Conservation (phyloP, 1,140 invertebrate species). For the Drosophila mauritiana region DNA sequence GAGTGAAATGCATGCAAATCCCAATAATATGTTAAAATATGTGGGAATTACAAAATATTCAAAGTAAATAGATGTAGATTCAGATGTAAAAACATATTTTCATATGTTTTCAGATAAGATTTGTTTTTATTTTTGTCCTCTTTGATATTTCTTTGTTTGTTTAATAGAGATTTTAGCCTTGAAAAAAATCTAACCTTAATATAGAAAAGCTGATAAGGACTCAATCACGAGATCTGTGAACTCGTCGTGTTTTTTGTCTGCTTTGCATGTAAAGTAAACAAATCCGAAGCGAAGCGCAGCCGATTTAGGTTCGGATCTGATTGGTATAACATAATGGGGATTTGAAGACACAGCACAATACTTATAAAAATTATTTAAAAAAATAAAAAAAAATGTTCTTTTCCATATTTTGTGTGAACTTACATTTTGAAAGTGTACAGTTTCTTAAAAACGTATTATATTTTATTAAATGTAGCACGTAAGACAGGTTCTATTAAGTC, state of each 20-base stretch:
- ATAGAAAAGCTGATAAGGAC: constrained; percentile 11
- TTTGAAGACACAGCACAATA: background rate
- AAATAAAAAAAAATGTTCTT: no score
- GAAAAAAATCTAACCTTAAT: background rate
- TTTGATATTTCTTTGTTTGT: background rate
- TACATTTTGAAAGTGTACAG: background rate
- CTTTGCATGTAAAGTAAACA: constrained; percentile 9
- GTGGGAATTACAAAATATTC: no score
- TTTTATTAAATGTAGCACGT: background rate
- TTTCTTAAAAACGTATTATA: no score
- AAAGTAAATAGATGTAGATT: no score
- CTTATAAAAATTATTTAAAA: no score
- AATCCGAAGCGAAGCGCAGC: background rate
- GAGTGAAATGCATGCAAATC: no score
- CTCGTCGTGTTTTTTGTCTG: constrained; percentile 6
- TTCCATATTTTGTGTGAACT: background rate
- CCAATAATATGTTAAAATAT: background rate
- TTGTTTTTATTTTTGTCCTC: background rate
- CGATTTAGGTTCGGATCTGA: constrained; percentile 18
- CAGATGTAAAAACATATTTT: background rate
- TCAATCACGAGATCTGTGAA: constrained; percentile 31
- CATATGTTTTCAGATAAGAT: background rate
- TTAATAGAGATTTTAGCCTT: background rate
- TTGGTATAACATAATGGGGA: background rate
- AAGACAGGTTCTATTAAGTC: constrained; percentile 1